A percentile compares a stretch with the other conserved stretches of the same genome.
These are phyloP conservation scores for Apeltes quadracus DNA, from an alignment of 2,113 vertebrate species.

Conservation along the genomic window DNA sequence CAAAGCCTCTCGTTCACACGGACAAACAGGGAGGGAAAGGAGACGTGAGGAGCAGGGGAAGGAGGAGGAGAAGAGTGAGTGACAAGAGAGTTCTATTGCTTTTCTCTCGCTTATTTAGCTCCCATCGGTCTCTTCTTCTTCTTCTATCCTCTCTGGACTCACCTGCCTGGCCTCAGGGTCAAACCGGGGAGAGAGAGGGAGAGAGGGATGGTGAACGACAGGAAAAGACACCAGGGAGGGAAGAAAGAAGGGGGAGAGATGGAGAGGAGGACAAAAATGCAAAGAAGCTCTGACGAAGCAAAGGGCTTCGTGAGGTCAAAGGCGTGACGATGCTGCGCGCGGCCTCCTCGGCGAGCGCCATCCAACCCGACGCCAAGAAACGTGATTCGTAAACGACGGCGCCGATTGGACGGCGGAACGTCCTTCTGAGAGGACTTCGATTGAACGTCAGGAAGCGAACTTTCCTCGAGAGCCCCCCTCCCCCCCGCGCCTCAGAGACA, in stretches of 20 bases:
- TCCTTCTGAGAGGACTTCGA: too few species aligned
- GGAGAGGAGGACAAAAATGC: not conserved
- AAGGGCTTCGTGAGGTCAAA: too few species aligned
- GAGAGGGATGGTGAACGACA: not conserved
- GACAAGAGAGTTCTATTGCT: slow-evolving; percentile 43
- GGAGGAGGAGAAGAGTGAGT: slow-evolving; percentile 45
- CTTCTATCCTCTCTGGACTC: slow-evolving; percentile 36
- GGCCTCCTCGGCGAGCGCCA: too few species aligned
- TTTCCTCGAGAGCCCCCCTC: slow-evolving; percentile 28
- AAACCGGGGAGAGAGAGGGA: not conserved
- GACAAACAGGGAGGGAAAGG: slow-evolving; percentile 69
- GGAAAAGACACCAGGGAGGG: not conserved
- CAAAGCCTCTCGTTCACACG: slow-evolving; percentile 76
- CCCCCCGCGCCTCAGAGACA: slow-evolving; percentile 60
- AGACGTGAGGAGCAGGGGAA: slow-evolving; percentile 54
- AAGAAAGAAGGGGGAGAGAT: not conserved
- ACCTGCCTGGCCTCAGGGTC: slow-evolving; percentile 36
- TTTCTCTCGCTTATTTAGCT: slow-evolving; percentile 13
- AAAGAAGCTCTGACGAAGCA: too few species aligned
- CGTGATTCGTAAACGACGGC: too few species aligned
- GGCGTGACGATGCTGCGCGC: too few species aligned
- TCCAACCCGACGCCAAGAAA: too few species aligned
- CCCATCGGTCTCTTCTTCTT: slow-evolving; percentile 14
- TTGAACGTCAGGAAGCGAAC: slow-evolving; percentile 20
- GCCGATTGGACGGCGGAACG: too few species aligned